Base-by-base conservation (phyloP, 2,113 vertebrate species). In the Dasyornis broadbenti region DNA sequence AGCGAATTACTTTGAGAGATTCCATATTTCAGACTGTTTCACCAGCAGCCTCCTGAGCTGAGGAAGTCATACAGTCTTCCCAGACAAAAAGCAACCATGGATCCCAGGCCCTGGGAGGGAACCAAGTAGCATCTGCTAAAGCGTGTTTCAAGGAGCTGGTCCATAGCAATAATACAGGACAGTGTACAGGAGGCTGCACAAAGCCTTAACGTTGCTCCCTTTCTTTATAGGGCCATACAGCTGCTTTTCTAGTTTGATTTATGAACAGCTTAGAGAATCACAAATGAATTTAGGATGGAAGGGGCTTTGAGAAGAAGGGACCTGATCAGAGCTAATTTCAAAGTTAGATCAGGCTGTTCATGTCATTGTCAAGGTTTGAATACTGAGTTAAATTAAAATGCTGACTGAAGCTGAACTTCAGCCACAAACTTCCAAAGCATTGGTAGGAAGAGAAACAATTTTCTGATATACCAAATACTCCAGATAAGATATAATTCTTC, bases 1-100 rank as follows among this genome's bases (percentile, higher is more conserved):
- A 89, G 79, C 37, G 24, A 91, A 81, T 42, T 82, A 20, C 26
- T 81, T 35, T 75, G 68, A 92, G 76, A 92, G 91, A 90, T 84
- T 92, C 52, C 78, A 88, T 72, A 53, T 86, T 92, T 94, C 60
- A 79, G 83, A 82, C 77, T 60, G 21, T 60, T 93, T 91, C 65
- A 91, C 49, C 68, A 94, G 47, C 18, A 79, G 45, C 24, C 10
- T 94, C 86, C 45, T 63, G 44, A 85, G 54, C 84, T 88, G 84
- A 90, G 70, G 61, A 85, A 92, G 63, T 82, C 59, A 65, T 11
- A 21, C 42, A 80, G 45, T 82, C 70, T 50, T 47, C 88, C 83
- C 61, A 73, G 66, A 91, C 45, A 44, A 76, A 79, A 81, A 80
- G 17, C 23, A 87, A 52, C 53, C 19, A 68, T 35, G 33, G 50